Base-by-base conservation (phyloP, 2,797 vertebrate genomes). In the Cynopterus sphinx region DNA sequence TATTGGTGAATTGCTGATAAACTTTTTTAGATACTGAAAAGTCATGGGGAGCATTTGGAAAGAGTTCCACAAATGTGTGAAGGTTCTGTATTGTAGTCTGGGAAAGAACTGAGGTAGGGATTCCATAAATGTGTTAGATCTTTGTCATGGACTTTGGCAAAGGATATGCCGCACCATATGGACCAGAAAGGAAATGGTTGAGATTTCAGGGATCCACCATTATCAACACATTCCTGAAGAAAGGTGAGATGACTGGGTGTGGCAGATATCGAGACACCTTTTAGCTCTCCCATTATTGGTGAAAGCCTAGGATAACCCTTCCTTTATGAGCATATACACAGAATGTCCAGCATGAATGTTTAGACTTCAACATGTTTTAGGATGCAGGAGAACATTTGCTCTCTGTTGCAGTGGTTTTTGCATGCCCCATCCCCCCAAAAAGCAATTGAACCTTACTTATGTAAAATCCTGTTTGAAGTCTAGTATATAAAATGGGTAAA, bases 391-490 rank as follows among this genome's bases (percentile, higher is more conserved):
- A 70, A 46, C 7, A 16, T 97, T 88, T 93, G 61, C 46, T 91
- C 31, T 78, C n/a, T 78, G 28, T 86, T 85, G 68, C 39, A 73
- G 46, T 93, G 86, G 3, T 65, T 81, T 90, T 94, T 84, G 41
- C 41, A 36, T 22, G 7, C 19, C 7, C 21, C 10, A 15, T 9
- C 36, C 36, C 2, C 39, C 57, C 28, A 36, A 78, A 78, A 87
- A 75, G 10, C 53, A 70, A 11, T 90, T 1, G 16, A 63, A 78
- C 22, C 5, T 61, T 78, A 73, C 24, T 86, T 87, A 46, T 49
- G 7, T 84, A 90, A 91, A 93, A 68, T 82, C 24, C 57, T 90
- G 51, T 6, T 91, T 92, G 85, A 92, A 84, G 51, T 96, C 41
- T 51, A 13, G 61, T 87, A 68, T 6, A 19, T 82, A 70, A 74